Conservation (phyloP, 2,113 vertebrate species). For the Vombatus ursinus region DNA sequence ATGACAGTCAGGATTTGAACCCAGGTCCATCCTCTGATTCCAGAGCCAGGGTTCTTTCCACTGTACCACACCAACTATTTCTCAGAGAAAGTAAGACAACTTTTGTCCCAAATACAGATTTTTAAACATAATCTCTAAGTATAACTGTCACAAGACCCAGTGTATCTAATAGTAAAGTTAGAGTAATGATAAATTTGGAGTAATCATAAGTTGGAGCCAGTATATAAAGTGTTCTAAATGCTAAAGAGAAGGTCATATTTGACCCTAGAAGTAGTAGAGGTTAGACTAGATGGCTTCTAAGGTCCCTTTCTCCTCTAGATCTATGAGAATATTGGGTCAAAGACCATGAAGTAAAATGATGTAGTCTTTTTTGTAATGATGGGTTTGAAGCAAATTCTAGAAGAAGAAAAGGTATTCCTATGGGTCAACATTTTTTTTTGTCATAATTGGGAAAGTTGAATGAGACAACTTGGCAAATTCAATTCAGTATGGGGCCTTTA, state of each 20-base stretch:
- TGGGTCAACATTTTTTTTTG: not conserved
- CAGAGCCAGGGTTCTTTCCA: not conserved
- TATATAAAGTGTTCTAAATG: not conserved
- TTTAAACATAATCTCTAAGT: not conserved
- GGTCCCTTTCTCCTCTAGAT: not conserved
- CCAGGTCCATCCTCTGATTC: not conserved
- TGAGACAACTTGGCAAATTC: not conserved
- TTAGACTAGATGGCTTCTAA: not conserved
- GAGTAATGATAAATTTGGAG: not conserved
- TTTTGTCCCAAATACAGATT: not conserved
- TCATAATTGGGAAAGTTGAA: conserved; percentile 28
- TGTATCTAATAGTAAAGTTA: not conserved
- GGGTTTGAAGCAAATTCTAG: not conserved
- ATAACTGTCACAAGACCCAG: not conserved
- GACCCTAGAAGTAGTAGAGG: not conserved
- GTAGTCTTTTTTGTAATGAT: not conserved
- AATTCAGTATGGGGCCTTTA: conserved; percentile 29
- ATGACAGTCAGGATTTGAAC: not conserved
- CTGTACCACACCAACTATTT: not conserved
- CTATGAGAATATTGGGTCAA: not conserved
- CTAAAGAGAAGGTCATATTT: not conserved
- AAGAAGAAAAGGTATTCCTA: not conserved
- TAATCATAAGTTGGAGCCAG: not conserved
- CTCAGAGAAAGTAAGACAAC: not conserved
- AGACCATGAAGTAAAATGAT: not conserved